phyloP scores from a whole-genome alignment of 2,888 invertebrate species.

The Aleiodes leptofemur region DNA sequence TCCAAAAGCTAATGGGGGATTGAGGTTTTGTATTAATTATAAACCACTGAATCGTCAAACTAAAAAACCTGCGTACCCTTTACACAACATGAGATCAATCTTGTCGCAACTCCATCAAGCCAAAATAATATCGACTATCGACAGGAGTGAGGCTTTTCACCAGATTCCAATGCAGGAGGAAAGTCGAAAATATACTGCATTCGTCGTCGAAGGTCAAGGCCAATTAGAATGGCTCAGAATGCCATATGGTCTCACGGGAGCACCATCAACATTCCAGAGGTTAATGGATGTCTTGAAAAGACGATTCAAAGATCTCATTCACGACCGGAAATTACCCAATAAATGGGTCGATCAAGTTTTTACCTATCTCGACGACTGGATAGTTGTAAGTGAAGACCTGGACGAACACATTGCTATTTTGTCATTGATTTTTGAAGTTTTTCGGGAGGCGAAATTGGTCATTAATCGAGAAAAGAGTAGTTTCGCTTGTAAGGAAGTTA shows the following conservation, averaged over 20 bases:
- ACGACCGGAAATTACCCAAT: conserved; percentile 38
- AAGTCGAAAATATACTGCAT: conserved; percentile 46
- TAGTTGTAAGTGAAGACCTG: conserved; percentile 43
- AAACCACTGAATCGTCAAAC: conserved; percentile 44
- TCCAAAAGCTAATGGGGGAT: conserved; percentile 31
- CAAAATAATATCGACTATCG: conserved; percentile 47
- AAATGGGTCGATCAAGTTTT: conserved; percentile 46
- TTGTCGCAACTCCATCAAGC: conserved; percentile 47
- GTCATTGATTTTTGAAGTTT: conserved; percentile 40
- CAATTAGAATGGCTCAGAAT: conserved; percentile 47
- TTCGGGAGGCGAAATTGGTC: conserved; percentile 41
- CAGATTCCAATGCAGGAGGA: conserved; percentile 48
- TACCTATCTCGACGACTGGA: conserved; percentile 50
- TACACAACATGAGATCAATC: conserved; percentile 49
- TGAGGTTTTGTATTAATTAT: conserved; percentile 49
- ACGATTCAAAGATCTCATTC: conserved; percentile 26
- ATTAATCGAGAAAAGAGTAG: conserved; percentile 51
- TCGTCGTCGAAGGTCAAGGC: conserved; percentile 47
- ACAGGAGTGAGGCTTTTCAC: conserved; percentile 51
- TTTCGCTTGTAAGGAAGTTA: conserved; percentile 48
- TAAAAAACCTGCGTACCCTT: conserved; percentile 45
- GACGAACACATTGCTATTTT: conserved; percentile 44
- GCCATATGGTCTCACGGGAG: conserved; percentile 51
- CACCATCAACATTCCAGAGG: conserved; percentile 49
- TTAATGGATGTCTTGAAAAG: conserved; percentile 46